These are phyloP conservation scores for Volucella inanis DNA, from an alignment of 2,888 invertebrate genomes.

Conservation along the genomic window DNA sequence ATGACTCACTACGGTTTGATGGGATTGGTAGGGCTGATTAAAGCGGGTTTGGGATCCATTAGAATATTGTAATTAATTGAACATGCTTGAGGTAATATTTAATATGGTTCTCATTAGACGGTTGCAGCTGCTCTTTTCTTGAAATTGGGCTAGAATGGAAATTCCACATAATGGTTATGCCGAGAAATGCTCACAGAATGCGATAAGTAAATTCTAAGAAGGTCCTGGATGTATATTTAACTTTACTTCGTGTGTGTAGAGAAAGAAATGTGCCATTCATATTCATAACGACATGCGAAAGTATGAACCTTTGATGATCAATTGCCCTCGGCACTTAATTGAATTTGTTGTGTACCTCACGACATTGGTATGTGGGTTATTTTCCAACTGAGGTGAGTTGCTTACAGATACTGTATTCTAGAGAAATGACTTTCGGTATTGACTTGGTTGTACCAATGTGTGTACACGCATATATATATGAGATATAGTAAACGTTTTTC, in stretches of 20 bases:
- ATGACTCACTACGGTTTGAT: constrained; percentile 7
- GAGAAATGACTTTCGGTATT: too few relatives aligned
- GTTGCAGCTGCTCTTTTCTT: constrained; percentile 52
- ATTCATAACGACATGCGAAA: too few relatives aligned
- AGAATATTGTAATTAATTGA: constrained; percentile 71
- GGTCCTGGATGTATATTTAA: neutral
- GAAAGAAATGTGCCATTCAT: neutral
- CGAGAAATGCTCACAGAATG: neutral
- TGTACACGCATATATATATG: too few relatives aligned
- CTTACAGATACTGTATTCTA: too few relatives aligned
- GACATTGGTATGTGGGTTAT: too few relatives aligned
- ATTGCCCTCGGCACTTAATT: too few relatives aligned
- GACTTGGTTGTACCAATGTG: too few relatives aligned
- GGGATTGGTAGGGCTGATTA: neutral
- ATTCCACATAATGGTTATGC: neutral
- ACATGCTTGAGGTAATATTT: constrained; percentile 63
- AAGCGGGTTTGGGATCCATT: constrained; percentile 42
- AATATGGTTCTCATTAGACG: constrained; percentile 45
- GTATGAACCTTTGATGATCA: neutral
- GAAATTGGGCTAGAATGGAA: constrained; percentile 9
- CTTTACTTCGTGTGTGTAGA: neutral
- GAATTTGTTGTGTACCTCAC: too few relatives aligned
- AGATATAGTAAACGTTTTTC: too few relatives aligned
- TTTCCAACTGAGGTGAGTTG: too few relatives aligned
- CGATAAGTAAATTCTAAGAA: constrained; percentile 1